phyloP scores from a whole-genome alignment of 23 tunicate genomes.

The Trididemnum clinides region DNA sequence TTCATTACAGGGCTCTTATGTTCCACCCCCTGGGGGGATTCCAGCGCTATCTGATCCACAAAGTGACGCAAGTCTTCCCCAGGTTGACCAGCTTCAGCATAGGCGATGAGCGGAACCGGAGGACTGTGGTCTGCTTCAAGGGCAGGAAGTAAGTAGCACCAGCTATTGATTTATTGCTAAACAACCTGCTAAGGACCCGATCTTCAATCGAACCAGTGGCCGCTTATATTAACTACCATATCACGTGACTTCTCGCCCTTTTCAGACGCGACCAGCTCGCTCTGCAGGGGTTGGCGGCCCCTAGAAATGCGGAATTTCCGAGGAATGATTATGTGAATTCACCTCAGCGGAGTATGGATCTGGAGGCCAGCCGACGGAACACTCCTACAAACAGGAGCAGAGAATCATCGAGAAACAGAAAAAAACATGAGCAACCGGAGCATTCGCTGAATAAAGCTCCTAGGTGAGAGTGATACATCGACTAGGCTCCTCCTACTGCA shows the following conservation, averaged over 20 bases:
- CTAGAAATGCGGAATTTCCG: not conserved
- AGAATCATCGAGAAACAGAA: conserved; percentile 60
- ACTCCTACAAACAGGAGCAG: conserved; percentile 44
- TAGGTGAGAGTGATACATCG: too few species aligned
- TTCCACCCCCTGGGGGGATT: conserved; percentile 80
- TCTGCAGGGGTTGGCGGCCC: not conserved
- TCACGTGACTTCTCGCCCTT: not conserved
- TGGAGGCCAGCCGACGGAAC: conserved; percentile 23
- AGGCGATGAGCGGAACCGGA: conserved; percentile 59
- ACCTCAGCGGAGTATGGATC: conserved; percentile 32
- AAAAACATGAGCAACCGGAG: not conserved
- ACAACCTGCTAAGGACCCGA: too few species aligned
- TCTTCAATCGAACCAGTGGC: too few species aligned
- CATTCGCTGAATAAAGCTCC: not conserved
- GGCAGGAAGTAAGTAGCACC: conserved; percentile 67
- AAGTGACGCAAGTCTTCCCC: conserved; percentile 80
- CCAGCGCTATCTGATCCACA: conserved; percentile 85
- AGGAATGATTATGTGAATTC: conserved; percentile 41
- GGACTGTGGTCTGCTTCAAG: conserved; percentile 89
- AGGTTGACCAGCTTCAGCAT: conserved; percentile 79
- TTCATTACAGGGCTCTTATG: conserved; percentile 72
- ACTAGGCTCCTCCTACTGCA: too few species aligned
- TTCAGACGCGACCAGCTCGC: conserved; percentile 27
- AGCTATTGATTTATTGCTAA: too few species aligned
- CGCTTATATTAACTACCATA: too few species aligned